phyloP scores from a whole-genome alignment of 2,797 vertebrate species.

The Remorina albescens region DNA sequence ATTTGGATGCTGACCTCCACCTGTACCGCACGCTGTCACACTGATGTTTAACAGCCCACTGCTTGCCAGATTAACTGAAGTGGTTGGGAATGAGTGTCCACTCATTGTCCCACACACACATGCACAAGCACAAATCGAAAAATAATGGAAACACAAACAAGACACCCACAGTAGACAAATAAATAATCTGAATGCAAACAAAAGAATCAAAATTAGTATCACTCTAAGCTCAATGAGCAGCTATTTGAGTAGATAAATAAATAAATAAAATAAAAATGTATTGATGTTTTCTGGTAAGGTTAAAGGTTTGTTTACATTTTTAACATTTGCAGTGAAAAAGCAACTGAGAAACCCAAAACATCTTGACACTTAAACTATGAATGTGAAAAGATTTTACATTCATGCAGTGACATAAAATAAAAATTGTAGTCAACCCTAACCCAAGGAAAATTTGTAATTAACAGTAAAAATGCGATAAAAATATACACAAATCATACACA shows the following conservation, averaged over 20 bases:
- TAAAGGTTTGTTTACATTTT: conserved; percentile 4
- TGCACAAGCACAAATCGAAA: conserved; percentile 3
- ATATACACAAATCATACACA: background rate
- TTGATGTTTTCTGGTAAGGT: background rate
- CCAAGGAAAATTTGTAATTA: background rate
- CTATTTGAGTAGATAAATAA: background rate
- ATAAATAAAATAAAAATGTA: background rate
- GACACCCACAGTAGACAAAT: background rate
- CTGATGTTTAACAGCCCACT: conserved; percentile 36
- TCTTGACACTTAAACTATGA: conserved; percentile 3
- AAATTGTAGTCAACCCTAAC: background rate
- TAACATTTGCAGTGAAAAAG: background rate
- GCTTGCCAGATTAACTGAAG: conserved; percentile 48
- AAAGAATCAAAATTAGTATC: background rate
- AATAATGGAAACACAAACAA: background rate
- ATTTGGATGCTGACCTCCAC: conserved; percentile 48
- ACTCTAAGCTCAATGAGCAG: background rate
- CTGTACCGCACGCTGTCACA: conserved; percentile 17
- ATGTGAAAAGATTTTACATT: background rate
- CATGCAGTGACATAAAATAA: background rate
- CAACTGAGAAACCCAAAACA: background rate
- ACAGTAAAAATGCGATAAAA: background rate
- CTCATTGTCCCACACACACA: conserved; percentile 9
- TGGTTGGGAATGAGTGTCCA: conserved; percentile 41
- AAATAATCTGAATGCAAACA: background rate